Evolutionary conservation across 1,140 invertebrate species (phyloP).

Genomic region (Saccostrea glomerata): DNA sequence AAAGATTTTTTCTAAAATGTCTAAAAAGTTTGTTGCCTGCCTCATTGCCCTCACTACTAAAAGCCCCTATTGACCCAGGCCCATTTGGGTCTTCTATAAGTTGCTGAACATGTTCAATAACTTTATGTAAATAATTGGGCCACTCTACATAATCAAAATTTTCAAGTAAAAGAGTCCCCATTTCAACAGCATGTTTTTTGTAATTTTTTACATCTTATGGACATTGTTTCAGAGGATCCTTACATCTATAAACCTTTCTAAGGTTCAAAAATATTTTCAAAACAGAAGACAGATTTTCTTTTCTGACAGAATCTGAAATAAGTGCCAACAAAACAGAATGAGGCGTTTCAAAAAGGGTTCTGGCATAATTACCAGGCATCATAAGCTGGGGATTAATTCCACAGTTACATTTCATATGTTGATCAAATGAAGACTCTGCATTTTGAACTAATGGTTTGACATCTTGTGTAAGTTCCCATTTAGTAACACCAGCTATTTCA

Average conservation of each 20-base stretch:
- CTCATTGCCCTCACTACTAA: conserved; percentile 29
- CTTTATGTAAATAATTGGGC: conserved; percentile 39
- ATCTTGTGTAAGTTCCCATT: conserved; percentile 9
- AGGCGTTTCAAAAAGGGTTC: conserved; percentile 22
- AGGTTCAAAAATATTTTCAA: conserved; percentile 6
- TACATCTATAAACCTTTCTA: conserved; percentile 35
- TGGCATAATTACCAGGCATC: conserved; percentile 43
- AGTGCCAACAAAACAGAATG: conserved; percentile 27
- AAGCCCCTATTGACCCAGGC: conserved; percentile 18
- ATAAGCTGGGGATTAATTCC: conserved; percentile 29
- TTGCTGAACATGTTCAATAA: conserved; percentile 40
- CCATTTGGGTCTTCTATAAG: conserved; percentile 35
- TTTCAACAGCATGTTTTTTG: conserved; percentile 24
- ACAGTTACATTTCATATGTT: conserved; percentile 4
- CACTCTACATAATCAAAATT: conserved; percentile 43
- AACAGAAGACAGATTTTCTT: conserved; percentile 25
- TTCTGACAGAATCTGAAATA: not conserved
- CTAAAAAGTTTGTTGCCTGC: conserved; percentile 40
- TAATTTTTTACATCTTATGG: not conserved
- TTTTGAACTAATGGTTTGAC: conserved; percentile 14
- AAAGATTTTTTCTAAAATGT: conserved; percentile 22
- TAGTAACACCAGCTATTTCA: conserved; percentile 39
- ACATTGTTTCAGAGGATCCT: conserved; percentile 5
- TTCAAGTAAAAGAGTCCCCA: not conserved
- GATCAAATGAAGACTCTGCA: conserved; percentile 7